Percentiles rank a stretch among this genome's conserved stretches.
These are phyloP conservation scores for Frieseomelitta varia DNA, from an alignment of 1,140 invertebrate species.

Conservation along the genomic window DNA sequence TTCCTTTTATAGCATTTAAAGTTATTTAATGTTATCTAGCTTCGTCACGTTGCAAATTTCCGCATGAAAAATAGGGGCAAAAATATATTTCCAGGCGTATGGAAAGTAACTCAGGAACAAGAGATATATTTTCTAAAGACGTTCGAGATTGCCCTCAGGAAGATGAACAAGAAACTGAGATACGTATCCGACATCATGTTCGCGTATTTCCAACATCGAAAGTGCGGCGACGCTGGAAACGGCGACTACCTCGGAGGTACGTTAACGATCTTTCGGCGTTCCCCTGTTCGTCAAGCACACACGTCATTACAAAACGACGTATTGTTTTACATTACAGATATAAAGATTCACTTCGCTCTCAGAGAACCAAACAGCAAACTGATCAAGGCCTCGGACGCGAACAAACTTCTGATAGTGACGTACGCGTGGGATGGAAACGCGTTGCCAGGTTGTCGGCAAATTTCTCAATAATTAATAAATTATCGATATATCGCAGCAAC, in stretches of 20 bases:
- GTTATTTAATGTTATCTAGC: not conserved
- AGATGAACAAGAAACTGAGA: slow-evolving; percentile 76
- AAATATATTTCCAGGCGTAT: slow-evolving; percentile 61
- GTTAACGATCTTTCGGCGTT: not conserved
- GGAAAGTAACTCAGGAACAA: slow-evolving; percentile 73
- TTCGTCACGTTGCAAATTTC: not conserved
- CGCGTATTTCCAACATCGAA: slow-evolving; percentile 75
- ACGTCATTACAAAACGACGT: not conserved
- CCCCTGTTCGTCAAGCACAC: rapidly evolving
- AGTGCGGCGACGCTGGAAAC: slow-evolving; percentile 75
- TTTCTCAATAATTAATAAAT: not conserved
- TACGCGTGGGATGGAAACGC: slow-evolving; percentile 88
- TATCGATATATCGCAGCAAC: too few species aligned
- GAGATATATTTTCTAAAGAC: slow-evolving; percentile 78
- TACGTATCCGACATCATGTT: slow-evolving; percentile 80
- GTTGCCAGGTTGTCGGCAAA: slow-evolving; percentile 81
- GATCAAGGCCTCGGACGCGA: slow-evolving; percentile 72
- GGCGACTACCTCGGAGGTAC: slow-evolving; percentile 77
- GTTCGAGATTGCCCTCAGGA: slow-evolving; percentile 76
- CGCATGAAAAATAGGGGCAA: not conserved
- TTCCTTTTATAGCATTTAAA: not conserved
- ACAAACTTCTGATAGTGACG: slow-evolving; percentile 84
- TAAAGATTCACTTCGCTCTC: slow-evolving; percentile 77
- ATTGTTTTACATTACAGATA: slow-evolving; percentile 65
- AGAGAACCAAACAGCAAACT: slow-evolving; percentile 76